A percentile compares a stretch with the other conserved stretches of the same genome.
Evolutionary conservation across 2,113 vertebrate genomes (phyloP).

Genomic region (Rhynchomys soricoides): DNA sequence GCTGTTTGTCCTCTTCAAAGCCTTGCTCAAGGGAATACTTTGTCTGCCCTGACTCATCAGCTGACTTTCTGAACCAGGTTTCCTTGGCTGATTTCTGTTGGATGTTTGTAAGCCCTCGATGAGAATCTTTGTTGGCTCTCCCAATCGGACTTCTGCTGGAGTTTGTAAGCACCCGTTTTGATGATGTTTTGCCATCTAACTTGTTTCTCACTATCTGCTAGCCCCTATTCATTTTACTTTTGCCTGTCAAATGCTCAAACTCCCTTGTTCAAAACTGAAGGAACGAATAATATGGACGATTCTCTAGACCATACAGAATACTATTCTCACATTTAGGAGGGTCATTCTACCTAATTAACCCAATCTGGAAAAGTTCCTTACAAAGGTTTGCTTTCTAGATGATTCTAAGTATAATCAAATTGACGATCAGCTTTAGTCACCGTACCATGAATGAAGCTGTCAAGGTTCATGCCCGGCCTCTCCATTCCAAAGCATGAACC

Average conservation of each 20-base stretch:
- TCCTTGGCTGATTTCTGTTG: neutral
- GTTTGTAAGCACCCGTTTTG: neutral
- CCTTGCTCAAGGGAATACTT: neutral
- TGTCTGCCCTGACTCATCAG: neutral
- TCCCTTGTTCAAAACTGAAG: neutral
- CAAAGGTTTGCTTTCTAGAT: neutral
- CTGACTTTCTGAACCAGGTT: neutral
- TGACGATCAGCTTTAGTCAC: neutral
- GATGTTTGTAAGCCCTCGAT: neutral
- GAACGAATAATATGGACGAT: no score
- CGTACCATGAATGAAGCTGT: fast-evolving
- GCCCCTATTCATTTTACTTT: neutral
- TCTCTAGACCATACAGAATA: neutral
- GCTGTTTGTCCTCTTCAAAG: neutral
- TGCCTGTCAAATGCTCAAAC: no score
- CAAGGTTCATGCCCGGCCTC: neutral
- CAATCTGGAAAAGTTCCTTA: neutral
- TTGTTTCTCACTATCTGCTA: neutral
- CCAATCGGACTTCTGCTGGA: neutral
- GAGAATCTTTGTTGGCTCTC: neutral
- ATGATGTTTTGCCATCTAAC: no score
- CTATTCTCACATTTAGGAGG: neutral
- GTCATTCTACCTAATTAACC: neutral
- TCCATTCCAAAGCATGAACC: neutral
- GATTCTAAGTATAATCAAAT: neutral